Percentiles rank a stretch among this genome's conserved stretches.
phyloP scores from a whole-genome alignment of 2,113 vertebrate genomes.

The Himantopus leucocephalus region DNA sequence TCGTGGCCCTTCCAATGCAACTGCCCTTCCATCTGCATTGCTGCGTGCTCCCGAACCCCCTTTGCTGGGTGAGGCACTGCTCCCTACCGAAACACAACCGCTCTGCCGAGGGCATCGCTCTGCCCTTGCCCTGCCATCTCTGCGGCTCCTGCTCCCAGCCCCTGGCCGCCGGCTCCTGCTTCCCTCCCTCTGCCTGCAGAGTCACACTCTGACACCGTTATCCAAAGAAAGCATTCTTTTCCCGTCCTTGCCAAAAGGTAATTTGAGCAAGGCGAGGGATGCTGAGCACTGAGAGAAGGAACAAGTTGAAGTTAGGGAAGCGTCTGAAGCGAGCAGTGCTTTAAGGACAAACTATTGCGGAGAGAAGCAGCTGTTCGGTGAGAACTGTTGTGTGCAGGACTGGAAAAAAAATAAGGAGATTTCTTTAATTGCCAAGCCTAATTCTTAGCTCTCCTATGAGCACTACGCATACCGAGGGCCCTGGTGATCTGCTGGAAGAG shows the following conservation, averaged over 20 bases:
- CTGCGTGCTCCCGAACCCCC: neutral
- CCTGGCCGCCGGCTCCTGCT: neutral
- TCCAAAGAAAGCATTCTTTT: neutral
- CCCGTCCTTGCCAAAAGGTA: neutral
- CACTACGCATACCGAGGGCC: neutral
- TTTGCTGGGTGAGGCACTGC: neutral
- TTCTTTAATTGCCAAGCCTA: slow-evolving; percentile 19
- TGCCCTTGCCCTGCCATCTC: accelerated
- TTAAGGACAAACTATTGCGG: neutral
- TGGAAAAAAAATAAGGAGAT: slow-evolving; percentile 17
- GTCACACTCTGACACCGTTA: accelerated
- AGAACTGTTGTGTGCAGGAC: neutral
- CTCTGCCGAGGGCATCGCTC: neutral
- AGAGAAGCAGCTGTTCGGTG: slow-evolving; percentile 26
- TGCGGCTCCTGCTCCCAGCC: neutral
- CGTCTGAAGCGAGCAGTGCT: neutral
- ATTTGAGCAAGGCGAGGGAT: neutral
- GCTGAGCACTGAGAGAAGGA: neutral
- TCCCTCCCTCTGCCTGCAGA: neutral
- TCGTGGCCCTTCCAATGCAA: neutral
- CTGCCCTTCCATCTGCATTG: accelerated
- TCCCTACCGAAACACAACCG: neutral
- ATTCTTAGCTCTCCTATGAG: neutral
- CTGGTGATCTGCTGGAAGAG: slow-evolving; percentile 57
- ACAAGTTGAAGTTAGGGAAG: neutral